These are phyloP conservation scores for Rhinogobio ventralis DNA, from an alignment of 2,797 vertebrate species.

Conservation along the genomic window DNA sequence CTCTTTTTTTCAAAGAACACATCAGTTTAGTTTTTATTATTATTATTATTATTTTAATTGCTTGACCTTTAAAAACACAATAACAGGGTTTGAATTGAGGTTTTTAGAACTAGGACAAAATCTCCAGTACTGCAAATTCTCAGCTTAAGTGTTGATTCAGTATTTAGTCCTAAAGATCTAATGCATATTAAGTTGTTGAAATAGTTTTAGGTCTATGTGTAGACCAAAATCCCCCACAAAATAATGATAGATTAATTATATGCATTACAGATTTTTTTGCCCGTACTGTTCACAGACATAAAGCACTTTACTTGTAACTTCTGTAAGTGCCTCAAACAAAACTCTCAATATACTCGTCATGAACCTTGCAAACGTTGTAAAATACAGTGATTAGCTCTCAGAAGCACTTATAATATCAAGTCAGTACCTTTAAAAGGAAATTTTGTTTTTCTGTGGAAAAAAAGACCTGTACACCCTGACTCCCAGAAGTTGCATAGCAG, in stretches of 20 bases:
- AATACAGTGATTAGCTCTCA: background rate
- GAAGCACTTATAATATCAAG: background rate
- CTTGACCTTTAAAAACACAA: constrained; percentile 2
- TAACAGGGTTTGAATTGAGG: background rate
- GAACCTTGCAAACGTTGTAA: background rate
- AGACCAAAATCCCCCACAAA: background rate
- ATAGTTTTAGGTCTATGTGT: background rate
- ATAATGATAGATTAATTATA: background rate
- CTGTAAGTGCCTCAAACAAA: background rate
- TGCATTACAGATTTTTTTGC: background rate
- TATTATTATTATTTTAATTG: background rate
- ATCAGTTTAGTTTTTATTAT: background rate
- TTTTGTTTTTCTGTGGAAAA: background rate
- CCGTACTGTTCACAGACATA: background rate
- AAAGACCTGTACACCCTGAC: background rate
- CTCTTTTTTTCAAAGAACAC: background rate
- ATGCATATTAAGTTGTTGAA: background rate
- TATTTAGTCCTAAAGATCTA: background rate
- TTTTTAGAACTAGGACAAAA: background rate
- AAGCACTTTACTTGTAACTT: background rate
- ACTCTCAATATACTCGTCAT: background rate
- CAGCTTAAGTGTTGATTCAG: background rate
- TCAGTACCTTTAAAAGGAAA: background rate
- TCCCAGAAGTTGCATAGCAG: background rate
- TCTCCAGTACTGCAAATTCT: background rate